Conservation (phyloP, 2,797 vertebrate species). For the Acipenser oxyrinchus region DNA sequence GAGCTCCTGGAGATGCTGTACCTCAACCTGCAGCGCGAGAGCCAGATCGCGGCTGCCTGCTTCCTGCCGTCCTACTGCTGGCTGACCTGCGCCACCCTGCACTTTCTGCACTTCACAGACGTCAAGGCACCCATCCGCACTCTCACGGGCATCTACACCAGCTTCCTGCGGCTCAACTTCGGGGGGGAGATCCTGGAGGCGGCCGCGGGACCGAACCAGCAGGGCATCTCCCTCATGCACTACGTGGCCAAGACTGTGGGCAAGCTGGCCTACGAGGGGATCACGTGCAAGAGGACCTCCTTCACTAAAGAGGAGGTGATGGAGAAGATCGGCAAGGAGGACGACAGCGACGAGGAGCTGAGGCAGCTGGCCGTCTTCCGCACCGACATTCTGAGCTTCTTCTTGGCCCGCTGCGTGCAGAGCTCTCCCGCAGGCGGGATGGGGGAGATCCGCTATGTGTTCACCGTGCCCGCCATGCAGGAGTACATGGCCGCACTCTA, state of each 20-base stretch:
- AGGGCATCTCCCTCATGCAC: constrained; percentile 74
- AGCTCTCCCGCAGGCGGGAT: constrained; percentile 33
- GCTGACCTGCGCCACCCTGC: constrained; percentile 87
- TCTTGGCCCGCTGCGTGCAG: constrained; percentile 71
- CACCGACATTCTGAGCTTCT: constrained; percentile 84
- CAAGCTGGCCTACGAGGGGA: constrained; percentile 83
- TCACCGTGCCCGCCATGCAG: constrained; percentile 88
- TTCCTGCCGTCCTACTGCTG: constrained; percentile 94
- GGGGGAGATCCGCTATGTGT: constrained; percentile 61
- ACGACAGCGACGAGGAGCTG: constrained; percentile 83
- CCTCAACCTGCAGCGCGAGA: constrained; percentile 79
- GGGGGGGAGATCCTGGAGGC: constrained; percentile 78
- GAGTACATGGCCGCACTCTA: constrained; percentile 94
- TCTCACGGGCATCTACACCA: constrained; percentile 86
- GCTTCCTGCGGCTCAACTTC: constrained; percentile 89
- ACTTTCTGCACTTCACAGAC: constrained; percentile 80
- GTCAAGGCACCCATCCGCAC: constrained; percentile 67
- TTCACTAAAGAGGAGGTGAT: constrained; percentile 80
- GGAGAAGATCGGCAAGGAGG: constrained; percentile 77
- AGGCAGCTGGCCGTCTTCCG: constrained; percentile 76
- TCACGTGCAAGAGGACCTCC: constrained; percentile 68
- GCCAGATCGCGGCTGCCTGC: constrained; percentile 80
- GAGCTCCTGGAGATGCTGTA: constrained; percentile 77
- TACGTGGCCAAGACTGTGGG: constrained; percentile 82
- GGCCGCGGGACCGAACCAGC: constrained; percentile 36